Evolutionary conservation across 2,113 vertebrate genomes (phyloP).

Genomic region (Arvicanthis niloticus): DNA sequence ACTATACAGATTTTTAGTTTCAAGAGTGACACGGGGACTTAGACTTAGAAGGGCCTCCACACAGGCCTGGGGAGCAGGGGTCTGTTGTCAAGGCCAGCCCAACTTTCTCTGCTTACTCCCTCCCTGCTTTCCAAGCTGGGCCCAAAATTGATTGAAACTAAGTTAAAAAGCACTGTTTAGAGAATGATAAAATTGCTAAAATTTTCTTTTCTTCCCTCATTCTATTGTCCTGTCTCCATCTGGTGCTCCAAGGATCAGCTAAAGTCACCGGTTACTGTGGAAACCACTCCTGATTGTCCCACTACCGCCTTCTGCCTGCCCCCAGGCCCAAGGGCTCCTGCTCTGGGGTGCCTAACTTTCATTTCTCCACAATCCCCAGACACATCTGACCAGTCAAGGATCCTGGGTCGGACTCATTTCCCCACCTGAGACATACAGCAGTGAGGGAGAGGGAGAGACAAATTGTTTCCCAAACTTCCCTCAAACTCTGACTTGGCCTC

Average conservation of each 20-base stretch:
- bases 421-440: neutral
- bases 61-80: neutral
- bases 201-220: slow-evolving; percentile 80
- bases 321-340: slow-evolving; percentile 61
- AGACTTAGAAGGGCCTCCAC: neutral
- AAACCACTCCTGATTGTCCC: slow-evolving; percentile 75
- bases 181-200: slow-evolving; percentile 82
- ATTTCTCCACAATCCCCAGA: neutral
- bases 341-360: neutral
- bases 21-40: neutral
- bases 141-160: slow-evolving; percentile 82
- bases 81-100: slow-evolving; percentile 38
- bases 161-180: slow-evolving; percentile 81
- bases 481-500: slow-evolving; percentile 70
- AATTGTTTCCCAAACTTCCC: slow-evolving; percentile 66
- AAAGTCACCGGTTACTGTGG: slow-evolving; percentile 86
- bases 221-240: slow-evolving; percentile 84
- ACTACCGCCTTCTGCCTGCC: slow-evolving; percentile 65
- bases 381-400: slow-evolving; percentile 69
- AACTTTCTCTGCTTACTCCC: slow-evolving; percentile 46
- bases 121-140: slow-evolving; percentile 59
- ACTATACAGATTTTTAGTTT: neutral
- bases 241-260: slow-evolving; percentile 83
- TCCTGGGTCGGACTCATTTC: neutral
- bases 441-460: neutral